Evolutionary conservation across 2,113 vertebrate genomes (phyloP).

Genomic region (Pseudopodoces humilis): DNA sequence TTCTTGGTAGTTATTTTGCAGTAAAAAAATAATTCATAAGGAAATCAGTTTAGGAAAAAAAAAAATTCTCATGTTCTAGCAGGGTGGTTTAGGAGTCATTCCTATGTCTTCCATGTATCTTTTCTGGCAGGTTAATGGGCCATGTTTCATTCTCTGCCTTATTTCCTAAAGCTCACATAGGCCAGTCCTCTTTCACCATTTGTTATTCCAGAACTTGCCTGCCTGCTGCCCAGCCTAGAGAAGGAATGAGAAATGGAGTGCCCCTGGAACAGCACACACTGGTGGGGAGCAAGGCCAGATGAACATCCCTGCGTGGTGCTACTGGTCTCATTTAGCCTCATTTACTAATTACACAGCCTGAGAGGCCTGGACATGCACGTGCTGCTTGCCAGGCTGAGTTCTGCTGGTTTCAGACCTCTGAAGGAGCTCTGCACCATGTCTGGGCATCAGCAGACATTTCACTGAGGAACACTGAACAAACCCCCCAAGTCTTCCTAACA

Average conservation of each 20-base stretch:
- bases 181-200: not conserved
- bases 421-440: not conserved
- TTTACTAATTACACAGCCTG: not conserved
- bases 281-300: not conserved
- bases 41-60: constrained; percentile 57
- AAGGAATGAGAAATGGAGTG: not conserved
- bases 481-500: not conserved
- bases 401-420: not conserved
- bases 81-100: constrained; percentile 30
- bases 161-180: constrained; percentile 44
- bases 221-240: not conserved
- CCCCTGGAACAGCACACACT: not conserved
- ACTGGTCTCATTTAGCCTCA: not conserved
- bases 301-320: not conserved
- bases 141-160: constrained; percentile 50
- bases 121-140: constrained; percentile 46
- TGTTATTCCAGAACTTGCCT: not conserved
- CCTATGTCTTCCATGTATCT: constrained; percentile 47
- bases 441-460: not conserved
- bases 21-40: constrained; percentile 66
- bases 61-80: constrained; percentile 12
- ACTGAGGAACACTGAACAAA: not conserved
- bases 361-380: not conserved
- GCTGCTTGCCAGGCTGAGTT: not conserved
- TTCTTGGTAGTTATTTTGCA: constrained; percentile 69